Percentiles rank a stretch among this genome's conserved stretches.
These are phyloP conservation scores for Trissolcus japonicus DNA, from an alignment of 2,888 invertebrate species.

Conservation along the genomic window DNA sequence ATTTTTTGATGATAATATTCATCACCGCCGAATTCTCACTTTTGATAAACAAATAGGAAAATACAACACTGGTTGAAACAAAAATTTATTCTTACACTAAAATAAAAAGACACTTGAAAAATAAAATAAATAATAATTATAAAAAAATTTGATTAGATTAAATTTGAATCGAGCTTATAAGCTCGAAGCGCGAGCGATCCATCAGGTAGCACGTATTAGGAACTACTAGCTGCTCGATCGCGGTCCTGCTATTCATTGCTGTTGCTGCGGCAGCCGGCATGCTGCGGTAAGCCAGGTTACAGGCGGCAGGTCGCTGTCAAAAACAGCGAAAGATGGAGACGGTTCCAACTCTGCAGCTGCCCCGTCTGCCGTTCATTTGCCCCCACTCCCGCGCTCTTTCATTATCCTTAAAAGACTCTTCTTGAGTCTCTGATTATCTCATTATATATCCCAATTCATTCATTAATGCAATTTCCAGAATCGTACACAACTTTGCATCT, in stretches of 20 bases:
- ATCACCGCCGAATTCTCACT: too few relatives aligned
- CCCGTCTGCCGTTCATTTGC: constrained; percentile 43
- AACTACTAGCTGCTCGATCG: constrained; percentile 41
- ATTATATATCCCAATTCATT: constrained; percentile 41
- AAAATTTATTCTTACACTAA: too few relatives aligned
- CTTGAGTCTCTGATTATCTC: constrained; percentile 45
- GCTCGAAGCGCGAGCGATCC: constrained; percentile 52
- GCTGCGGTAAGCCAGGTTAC: constrained; percentile 35
- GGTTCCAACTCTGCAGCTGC: constrained; percentile 48
- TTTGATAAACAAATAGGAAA: too few relatives aligned
- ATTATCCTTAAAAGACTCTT: constrained; percentile 52
- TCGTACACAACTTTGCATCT: background rate
- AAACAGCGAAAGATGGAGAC: constrained; percentile 42
- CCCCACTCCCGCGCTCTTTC: constrained; percentile 40
- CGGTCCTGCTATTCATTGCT: constrained; percentile 29
- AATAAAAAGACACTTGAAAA: too few relatives aligned
- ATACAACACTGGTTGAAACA: too few relatives aligned
- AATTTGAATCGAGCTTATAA: constrained; percentile 19
- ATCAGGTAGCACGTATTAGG: constrained; percentile 55
- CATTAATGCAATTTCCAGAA: constrained; percentile 29
- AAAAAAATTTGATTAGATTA: too few relatives aligned
- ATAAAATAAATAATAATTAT: too few relatives aligned
- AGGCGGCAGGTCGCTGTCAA: constrained; percentile 42
- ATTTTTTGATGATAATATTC: too few relatives aligned
- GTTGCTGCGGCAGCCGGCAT: constrained; percentile 37